Conservation (phyloP, 1,140 invertebrate species). For the Triops cancriformis region DNA sequence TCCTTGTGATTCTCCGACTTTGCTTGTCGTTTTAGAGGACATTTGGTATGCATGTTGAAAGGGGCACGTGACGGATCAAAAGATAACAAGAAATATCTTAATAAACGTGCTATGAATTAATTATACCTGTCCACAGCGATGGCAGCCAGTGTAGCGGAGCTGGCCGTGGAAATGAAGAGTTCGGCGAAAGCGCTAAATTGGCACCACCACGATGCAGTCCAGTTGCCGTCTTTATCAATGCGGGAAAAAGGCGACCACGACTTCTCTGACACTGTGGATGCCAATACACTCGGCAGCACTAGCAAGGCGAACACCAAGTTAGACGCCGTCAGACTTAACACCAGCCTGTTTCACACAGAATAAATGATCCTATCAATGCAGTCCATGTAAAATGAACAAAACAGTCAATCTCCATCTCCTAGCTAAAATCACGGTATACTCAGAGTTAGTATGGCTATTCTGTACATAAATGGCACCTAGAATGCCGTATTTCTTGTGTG, state of each 20-base stretch:
- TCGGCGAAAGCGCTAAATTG: constrained; percentile 17
- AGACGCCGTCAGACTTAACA: constrained; percentile 30
- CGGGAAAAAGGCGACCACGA: constrained; percentile 17
- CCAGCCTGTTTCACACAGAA: constrained; percentile 26
- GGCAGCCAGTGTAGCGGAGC: constrained; percentile 27
- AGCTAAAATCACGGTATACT: no score
- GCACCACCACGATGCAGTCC: constrained; percentile 6
- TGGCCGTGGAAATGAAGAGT: constrained; percentile 24
- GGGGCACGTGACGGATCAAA: neutral
- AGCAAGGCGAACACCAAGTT: constrained; percentile 27
- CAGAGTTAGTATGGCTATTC: no score
- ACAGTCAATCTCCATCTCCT: no score
- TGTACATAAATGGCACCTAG: no score
- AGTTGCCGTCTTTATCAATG: neutral
- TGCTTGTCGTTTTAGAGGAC: neutral
- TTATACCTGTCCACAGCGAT: constrained; percentile 30
- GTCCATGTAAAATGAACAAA: no score
- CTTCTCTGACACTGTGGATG: constrained; percentile 27
- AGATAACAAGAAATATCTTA: constrained; percentile 1
- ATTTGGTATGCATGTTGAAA: neutral
- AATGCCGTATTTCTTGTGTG: no score
- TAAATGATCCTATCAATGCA: neutral
- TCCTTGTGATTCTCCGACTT: neutral
- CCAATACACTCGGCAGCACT: constrained; percentile 28
- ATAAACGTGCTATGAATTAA: neutral